Percentiles rank a stretch among this genome's conserved stretches.
phyloP scores from a whole-genome alignment of 2,113 vertebrate species.

The Heterochromis multidens region DNA sequence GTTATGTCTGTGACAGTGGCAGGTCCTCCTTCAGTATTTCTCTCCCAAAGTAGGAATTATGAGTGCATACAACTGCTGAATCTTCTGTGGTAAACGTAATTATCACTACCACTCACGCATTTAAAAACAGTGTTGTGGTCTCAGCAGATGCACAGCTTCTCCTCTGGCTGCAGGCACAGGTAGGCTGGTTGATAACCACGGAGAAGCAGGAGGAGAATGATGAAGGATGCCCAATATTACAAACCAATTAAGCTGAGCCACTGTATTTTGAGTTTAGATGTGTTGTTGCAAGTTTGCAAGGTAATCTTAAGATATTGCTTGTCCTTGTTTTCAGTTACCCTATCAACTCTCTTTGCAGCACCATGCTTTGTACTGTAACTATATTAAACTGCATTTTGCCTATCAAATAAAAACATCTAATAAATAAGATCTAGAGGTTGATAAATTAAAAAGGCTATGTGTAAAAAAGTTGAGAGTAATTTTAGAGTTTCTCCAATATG shows the following conservation, averaged over 20 bases:
- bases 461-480: no score
- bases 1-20: background rate
- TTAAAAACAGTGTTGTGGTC: no score
- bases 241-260: background rate
- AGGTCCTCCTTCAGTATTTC: background rate
- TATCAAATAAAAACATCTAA: background rate
- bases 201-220: background rate
- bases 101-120: no score
- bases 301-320: background rate
- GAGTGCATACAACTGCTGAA: background rate
- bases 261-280: background rate
- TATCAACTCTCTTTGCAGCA: background rate
- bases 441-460: background rate
- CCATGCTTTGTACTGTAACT: background rate
- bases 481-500: background rate
- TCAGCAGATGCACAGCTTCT: background rate
- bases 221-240: background rate
- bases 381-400: background rate
- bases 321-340: background rate
- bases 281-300: background rate
- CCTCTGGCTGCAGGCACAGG: background rate
- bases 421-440: background rate
- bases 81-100: background rate
- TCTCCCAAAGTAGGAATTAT: background rate
- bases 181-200: no score